Conservation (phyloP, 2,113 vertebrate genomes). For the Alosa alosa region DNA sequence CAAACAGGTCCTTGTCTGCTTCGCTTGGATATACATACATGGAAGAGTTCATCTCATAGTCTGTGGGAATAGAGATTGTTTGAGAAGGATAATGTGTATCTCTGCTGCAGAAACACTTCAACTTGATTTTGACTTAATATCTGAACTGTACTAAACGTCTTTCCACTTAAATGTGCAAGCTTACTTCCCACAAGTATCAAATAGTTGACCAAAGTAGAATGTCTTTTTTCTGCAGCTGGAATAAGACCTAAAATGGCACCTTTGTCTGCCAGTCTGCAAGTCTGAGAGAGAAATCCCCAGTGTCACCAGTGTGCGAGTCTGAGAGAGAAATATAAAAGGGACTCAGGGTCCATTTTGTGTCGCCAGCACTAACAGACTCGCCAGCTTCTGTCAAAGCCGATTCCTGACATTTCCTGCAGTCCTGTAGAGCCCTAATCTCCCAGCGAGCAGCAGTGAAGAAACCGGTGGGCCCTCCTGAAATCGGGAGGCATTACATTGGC, state of each 20-base stretch:
- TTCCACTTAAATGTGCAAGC: not conserved
- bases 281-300: no score
- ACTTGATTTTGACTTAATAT: not conserved
- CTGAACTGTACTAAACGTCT: not conserved
- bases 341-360: not conserved
- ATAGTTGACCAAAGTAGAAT: not conserved
- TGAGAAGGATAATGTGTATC: not conserved
- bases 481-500: slow-evolving; percentile 22
- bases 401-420: not conserved
- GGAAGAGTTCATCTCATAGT: not conserved
- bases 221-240: not conserved
- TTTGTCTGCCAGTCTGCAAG: not conserved
- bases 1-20: not conserved
- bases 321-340: not conserved
- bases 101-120: not conserved
- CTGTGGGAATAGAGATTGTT: not conserved
- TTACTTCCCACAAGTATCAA: not conserved
- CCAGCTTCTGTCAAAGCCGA: not conserved
- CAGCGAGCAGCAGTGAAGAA: not conserved
- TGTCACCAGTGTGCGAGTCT: not conserved
- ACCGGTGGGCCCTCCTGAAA: not conserved
- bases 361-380: not conserved
- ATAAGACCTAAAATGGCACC: not conserved
- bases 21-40: not conserved
- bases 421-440: not conserved